A percentile compares a stretch with the other conserved stretches of the same genome.
Conservation (phyloP, 2,888 invertebrate species). For the Drosophila dives region DNA sequence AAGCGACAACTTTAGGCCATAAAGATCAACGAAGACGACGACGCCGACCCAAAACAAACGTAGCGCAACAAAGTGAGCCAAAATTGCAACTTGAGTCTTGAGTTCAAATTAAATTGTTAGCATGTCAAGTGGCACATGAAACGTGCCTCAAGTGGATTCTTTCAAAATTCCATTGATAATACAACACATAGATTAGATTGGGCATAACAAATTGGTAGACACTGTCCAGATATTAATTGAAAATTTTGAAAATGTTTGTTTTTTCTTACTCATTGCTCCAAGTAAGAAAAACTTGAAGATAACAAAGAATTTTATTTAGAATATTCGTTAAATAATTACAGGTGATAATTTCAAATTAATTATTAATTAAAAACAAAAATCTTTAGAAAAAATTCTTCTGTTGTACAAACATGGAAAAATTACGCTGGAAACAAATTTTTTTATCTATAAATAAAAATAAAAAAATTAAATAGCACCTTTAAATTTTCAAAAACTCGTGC, state of each 20-base stretch:
- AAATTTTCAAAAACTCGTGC: not conserved
- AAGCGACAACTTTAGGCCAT: conserved; percentile 10
- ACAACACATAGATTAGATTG: not conserved
- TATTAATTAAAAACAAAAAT: not conserved
- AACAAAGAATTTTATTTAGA: no score
- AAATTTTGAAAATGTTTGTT: not conserved
- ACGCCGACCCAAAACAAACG: conserved; percentile 38
- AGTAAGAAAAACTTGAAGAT: no score
- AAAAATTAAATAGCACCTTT: not conserved
- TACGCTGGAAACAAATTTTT: no score
- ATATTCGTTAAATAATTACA: not conserved
- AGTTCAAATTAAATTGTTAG: conserved; percentile 82
- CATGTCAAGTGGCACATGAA: conserved; percentile 80
- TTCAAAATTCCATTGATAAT: conserved; percentile 54
- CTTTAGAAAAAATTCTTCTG: not conserved
- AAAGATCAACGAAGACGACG: conserved; percentile 28
- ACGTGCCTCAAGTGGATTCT: conserved; percentile 62
- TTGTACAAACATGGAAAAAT: not conserved
- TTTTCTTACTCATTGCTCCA: not conserved
- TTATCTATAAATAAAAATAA: no score
- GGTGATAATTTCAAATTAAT: not conserved
- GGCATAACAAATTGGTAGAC: not conserved
- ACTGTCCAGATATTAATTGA: not conserved
- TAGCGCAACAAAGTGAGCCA: conserved; percentile 25
- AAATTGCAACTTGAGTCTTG: conserved; percentile 60